A percentile compares a stretch with the other conserved stretches of the same genome.
Conservation (phyloP, 2,888 invertebrate genomes). For the Leptinotarsa peninsularis region DNA sequence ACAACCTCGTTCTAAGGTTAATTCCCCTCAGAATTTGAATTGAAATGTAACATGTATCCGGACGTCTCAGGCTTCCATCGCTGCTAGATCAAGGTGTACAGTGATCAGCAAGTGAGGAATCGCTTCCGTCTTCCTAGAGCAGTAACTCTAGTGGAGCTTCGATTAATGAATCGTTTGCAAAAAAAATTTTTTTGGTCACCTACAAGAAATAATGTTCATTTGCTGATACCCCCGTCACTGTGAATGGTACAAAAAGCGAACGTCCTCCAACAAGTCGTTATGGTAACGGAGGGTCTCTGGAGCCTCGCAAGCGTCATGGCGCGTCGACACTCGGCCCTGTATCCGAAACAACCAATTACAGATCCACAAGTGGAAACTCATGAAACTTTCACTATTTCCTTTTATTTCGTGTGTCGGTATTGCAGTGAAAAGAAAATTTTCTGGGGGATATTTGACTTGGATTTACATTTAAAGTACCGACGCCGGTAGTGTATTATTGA, state of each 20-base stretch:
- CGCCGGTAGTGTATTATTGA: neutral
- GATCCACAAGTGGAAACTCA: constrained; percentile 32
- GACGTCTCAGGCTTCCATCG: too few relatives aligned
- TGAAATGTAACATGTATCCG: too few relatives aligned
- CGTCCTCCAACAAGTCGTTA: constrained; percentile 30
- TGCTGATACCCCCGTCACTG: neutral
- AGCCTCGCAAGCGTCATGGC: constrained; percentile 26
- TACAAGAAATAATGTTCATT: neutral
- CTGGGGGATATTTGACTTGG: constrained; percentile 13
- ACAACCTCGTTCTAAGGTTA: too few relatives aligned
- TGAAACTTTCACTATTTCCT: constrained; percentile 12
- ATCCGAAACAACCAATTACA: constrained; percentile 35
- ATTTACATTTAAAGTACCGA: constrained; percentile 5
- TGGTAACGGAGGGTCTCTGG: constrained; percentile 30
- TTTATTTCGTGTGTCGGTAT: neutral
- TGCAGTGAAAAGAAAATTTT: neutral
- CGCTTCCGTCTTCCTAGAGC: too few relatives aligned
- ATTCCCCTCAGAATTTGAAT: too few relatives aligned
- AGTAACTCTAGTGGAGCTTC: too few relatives aligned
- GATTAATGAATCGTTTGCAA: too few relatives aligned
- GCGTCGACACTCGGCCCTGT: constrained; percentile 27
- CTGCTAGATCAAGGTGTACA: too few relatives aligned
- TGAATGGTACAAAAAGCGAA: neutral
- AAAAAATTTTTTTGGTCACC: too few relatives aligned
- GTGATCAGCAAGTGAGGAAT: too few relatives aligned